These are phyloP conservation scores for Diorhabda sublineata DNA, from an alignment of 1,140 invertebrate species.

Conservation along the genomic window DNA sequence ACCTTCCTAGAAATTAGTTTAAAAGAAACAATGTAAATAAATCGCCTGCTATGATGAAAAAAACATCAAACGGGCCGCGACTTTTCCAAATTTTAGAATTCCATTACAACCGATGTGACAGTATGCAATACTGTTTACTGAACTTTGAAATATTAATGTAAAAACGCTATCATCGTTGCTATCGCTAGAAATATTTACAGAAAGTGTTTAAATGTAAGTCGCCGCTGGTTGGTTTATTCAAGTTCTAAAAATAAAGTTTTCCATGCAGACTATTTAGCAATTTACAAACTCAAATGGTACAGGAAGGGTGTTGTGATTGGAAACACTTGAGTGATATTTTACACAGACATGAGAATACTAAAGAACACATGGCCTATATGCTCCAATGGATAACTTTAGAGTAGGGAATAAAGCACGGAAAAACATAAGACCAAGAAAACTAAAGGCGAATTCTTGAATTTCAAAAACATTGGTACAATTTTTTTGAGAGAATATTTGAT, in stretches of 20 bases:
- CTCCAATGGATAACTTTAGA: conserved; percentile 36
- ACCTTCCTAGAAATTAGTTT: no score
- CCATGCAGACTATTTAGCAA: conserved; percentile 37
- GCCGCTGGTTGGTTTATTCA: no score
- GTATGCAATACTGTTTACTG: no score
- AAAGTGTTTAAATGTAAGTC: no score
- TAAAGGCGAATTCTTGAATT: conserved; percentile 32
- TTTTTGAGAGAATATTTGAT: conserved; percentile 11
- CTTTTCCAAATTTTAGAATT: no score
- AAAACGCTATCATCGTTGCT: no score
- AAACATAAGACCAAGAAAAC: conserved; percentile 37
- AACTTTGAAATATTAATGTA: no score
- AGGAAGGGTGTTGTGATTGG: conserved; percentile 38
- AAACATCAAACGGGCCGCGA: no score
- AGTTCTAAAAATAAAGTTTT: conserved; percentile 27
- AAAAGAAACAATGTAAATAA: no score
- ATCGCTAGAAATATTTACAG: no score
- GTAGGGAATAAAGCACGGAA: conserved; percentile 35
- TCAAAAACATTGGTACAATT: conserved; percentile 35
- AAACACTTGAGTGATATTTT: conserved; percentile 23
- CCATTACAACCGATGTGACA: no score
- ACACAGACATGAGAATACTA: conserved; percentile 38
- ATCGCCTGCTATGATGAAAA: no score
- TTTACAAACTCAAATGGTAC: conserved; percentile 39
- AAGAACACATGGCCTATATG: conserved; percentile 35